Percentiles rank a stretch among this genome's conserved stretches.
These are phyloP conservation scores for Ectemnius continuus DNA, from an alignment of 2,888 invertebrate species.

Conservation along the genomic window DNA sequence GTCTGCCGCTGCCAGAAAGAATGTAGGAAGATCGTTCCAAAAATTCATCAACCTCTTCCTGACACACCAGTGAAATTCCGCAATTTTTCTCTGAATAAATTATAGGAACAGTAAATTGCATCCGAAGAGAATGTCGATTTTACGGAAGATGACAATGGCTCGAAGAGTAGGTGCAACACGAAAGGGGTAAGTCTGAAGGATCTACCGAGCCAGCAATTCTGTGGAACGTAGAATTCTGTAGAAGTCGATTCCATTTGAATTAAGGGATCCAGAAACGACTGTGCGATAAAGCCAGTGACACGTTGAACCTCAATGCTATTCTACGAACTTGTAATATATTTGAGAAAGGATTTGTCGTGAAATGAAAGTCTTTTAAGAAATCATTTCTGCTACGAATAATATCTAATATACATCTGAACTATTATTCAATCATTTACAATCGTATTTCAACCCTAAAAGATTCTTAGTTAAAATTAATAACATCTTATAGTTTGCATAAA, in stretches of 20 bases:
- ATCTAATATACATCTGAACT: no score
- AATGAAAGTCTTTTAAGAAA: no score
- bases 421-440: no score
- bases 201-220: slow-evolving; percentile 36
- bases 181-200: slow-evolving; percentile 30
- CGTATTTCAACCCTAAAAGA: no score
- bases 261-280: slow-evolving; percentile 40
- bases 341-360: not conserved
- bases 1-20: not conserved
- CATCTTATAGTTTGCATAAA: no score
- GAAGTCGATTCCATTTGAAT: slow-evolving; percentile 47
- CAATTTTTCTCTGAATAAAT: not conserved
- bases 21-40: not conserved
- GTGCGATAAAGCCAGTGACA: slow-evolving; percentile 22
- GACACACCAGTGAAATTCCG: not conserved
- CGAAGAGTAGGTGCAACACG: not conserved
- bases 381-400: no score
- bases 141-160: no score
- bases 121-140: not conserved
- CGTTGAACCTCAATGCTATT: not conserved
- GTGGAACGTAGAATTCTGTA: slow-evolving; percentile 26
- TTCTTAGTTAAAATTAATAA: no score
- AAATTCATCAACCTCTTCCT: not conserved
- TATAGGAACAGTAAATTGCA: not conserved
- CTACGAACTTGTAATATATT: not conserved